Percentiles rank a stretch among this genome's conserved stretches.
Conservation (phyloP, 2,888 invertebrate genomes). For the Patella depressa region DNA sequence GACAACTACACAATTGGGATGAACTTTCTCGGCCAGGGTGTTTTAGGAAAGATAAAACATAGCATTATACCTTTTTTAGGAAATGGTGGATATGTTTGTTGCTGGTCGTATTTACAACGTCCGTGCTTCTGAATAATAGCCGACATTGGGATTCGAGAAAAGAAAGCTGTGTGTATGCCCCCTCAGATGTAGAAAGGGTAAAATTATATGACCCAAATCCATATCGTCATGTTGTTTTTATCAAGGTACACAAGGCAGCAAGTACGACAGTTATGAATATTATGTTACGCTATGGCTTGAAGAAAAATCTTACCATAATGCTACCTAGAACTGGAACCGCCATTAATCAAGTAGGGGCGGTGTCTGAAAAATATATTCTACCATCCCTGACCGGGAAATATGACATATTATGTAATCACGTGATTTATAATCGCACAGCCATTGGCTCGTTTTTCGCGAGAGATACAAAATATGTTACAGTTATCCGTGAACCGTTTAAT, state of each 20-base stretch:
- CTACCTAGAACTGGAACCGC: conserved; percentile 38
- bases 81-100: no score
- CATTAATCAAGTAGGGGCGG: conserved; percentile 35
- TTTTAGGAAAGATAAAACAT: no score
- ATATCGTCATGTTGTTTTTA: conserved; percentile 39
- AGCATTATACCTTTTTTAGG: no score
- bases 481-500: conserved; percentile 47
- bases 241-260: conserved; percentile 52
- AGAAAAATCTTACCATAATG: conserved; percentile 44
- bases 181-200: no score
- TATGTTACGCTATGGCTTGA: conserved; percentile 43
- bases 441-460: conserved; percentile 39
- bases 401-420: conserved; percentile 52
- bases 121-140: no score
- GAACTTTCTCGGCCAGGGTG: no score
- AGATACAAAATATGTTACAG: conserved; percentile 46
- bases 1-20: no score
- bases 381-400: conserved; percentile 38
- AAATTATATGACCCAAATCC: no score
- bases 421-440: conserved; percentile 39
- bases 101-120: no score
- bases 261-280: conserved; percentile 49
- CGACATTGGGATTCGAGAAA: no score
- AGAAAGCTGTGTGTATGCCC: no score
- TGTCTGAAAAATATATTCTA: conserved; percentile 34